Base-by-base conservation (phyloP, 2,113 vertebrate genomes). In the Prionailurus bengalensis region DNA sequence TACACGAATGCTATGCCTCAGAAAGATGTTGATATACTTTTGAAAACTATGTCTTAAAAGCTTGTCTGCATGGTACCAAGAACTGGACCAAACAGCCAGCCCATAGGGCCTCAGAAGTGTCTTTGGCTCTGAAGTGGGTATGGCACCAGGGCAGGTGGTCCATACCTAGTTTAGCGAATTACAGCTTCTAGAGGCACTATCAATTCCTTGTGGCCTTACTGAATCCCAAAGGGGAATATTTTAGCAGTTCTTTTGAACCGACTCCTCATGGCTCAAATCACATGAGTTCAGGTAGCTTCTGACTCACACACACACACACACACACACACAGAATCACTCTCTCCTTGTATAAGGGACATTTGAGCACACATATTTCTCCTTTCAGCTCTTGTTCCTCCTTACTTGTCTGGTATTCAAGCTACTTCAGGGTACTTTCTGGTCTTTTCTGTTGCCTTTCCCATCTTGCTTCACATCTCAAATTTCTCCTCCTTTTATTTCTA, bases 21-120 rank as follows among this genome's bases (percentile, higher is more conserved):
- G 83, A 82, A 92, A 94, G 80, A 98, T 81, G 84, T 63, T 88
- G 83, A 61, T 95, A 45, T 94, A 76, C 79, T 94, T 96, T 80
- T 81, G 55, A 97, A 94, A 95, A 95, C 65, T 88, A 78, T 68
- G 45, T 63, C 58, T 94, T 71, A 61, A 96, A 96, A 61, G 51
- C 55, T 66, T 81, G 92, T 81, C 65, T 63, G 19, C 39, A 23
- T 8, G n/a, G 61, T 23, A 71, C 51, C 39, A 65, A 94, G 51
- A 84, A 58, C 12, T 21, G 19, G 31, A 42, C 53, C 39, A 53
- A 68, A 6, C 0, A 39, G 51, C 33, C 90, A 39, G 51, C 33
- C 90, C 81, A 29, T 19, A 39, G 65, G 16, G 7, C 70, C 23
- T 91, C 48, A 9, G 42, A 83, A 33, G 63, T 55, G 58, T 48